Percentiles rank a stretch among this genome's conserved stretches.
Conservation (phyloP, 1,140 invertebrate genomes). For the Drosophila cardini region DNA sequence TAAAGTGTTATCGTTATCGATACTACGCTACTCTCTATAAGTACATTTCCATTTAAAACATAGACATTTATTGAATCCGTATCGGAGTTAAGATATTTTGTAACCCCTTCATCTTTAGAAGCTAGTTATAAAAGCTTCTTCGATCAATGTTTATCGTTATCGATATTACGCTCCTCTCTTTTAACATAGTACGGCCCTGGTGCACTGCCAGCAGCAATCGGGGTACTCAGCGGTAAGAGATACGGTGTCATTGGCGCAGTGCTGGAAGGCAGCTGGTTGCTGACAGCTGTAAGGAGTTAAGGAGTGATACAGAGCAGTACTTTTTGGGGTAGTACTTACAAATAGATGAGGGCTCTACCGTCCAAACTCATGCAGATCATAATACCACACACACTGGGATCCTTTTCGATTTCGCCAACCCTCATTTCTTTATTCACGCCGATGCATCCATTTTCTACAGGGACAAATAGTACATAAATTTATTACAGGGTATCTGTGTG, state of each 20-base stretch:
- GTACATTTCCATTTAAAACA: too few relatives aligned
- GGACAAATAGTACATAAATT: background rate
- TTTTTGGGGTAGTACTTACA: conserved; percentile 8
- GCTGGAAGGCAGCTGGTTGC: conserved; percentile 12
- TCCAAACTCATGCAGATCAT: conserved; percentile 4
- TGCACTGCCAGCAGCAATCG: conserved; percentile 42
- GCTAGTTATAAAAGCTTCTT: too few relatives aligned
- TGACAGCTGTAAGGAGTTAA: conserved; percentile 24
- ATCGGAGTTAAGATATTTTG: too few relatives aligned
- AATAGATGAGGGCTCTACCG: conserved; percentile 21
- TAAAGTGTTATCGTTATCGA: too few relatives aligned
- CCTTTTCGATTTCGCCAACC: background rate
- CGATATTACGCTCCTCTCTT: background rate
- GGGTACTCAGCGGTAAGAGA: conserved; percentile 5
- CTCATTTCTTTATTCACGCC: background rate
- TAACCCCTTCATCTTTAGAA: too few relatives aligned
- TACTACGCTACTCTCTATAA: too few relatives aligned
- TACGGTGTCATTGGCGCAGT: conserved; percentile 14
- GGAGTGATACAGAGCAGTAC: background rate
- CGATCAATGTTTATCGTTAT: background rate
- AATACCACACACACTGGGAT: conserved; percentile 25
- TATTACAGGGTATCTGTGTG: background rate
- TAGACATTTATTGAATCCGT: too few relatives aligned
- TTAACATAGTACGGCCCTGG: background rate
- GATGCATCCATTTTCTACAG: conserved; percentile 18